Conservation (phyloP, 2,888 invertebrate genomes). For the Euzophera pinguis region DNA sequence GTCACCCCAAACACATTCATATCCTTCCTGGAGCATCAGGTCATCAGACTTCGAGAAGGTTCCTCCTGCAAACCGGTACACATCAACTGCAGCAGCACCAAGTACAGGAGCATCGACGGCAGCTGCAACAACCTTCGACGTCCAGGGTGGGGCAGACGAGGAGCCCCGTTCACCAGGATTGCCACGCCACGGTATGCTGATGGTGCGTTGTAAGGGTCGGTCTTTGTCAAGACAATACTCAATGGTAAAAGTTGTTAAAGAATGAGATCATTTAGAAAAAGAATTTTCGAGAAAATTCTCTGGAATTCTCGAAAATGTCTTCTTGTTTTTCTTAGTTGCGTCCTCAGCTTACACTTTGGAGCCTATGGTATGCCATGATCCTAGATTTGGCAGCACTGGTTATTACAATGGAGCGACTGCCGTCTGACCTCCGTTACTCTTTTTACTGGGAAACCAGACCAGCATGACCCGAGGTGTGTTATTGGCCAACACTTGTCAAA, state of each 20-base stretch:
- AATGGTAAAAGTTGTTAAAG: neutral
- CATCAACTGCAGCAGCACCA: slow-evolving; percentile 39
- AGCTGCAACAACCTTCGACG: slow-evolving; percentile 87
- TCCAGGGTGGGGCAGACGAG: slow-evolving; percentile 83
- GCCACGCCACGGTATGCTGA: slow-evolving; percentile 81
- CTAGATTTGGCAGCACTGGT: too few species aligned
- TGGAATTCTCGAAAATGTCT: too few species aligned
- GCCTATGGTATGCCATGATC: too few species aligned
- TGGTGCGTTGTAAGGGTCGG: slow-evolving; percentile 52
- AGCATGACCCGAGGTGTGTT: too few species aligned
- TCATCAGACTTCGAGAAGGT: slow-evolving; percentile 45
- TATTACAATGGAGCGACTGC: too few species aligned
- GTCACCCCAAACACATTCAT: slow-evolving; percentile 71
- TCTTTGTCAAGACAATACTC: neutral
- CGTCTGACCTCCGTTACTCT: too few species aligned
- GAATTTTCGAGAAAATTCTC: too few species aligned
- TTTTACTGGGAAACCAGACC: too few species aligned
- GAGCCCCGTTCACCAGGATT: slow-evolving; percentile 79
- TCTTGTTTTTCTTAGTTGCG: too few species aligned
- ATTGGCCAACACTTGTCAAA: too few species aligned
- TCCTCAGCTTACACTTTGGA: too few species aligned
- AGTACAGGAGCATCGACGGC: slow-evolving; percentile 87
- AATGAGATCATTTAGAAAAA: neutral
- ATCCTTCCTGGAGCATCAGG: slow-evolving; percentile 63
- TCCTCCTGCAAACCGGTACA: slow-evolving; percentile 48